Percentiles rank a stretch among this genome's conserved stretches.
phyloP scores from a whole-genome alignment of 2,113 vertebrate genomes.

The Cavia porcellus region DNA sequence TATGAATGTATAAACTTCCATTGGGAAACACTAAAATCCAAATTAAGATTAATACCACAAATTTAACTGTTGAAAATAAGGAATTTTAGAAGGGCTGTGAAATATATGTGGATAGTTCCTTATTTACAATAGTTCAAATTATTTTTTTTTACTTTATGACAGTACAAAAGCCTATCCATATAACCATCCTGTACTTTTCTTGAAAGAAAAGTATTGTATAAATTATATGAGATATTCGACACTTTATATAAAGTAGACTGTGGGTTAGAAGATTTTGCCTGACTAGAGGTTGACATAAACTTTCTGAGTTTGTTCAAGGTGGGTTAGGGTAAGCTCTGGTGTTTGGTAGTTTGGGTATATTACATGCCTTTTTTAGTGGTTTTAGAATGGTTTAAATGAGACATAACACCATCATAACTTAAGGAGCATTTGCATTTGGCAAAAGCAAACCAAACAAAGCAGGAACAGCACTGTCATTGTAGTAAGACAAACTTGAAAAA shows the following conservation, averaged over 20 bases:
- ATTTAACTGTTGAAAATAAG: not conserved
- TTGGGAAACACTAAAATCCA: not conserved
- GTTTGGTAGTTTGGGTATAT: not conserved
- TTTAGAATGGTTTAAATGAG: not conserved
- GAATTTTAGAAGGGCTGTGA: not conserved
- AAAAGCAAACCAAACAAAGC: constrained; percentile 23
- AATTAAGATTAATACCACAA: not conserved
- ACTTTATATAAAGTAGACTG: not conserved
- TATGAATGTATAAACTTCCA: not conserved
- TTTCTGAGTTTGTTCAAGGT: not conserved
- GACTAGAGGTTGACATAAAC: no score
- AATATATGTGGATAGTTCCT: not conserved
- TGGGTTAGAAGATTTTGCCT: not conserved
- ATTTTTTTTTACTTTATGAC: not conserved
- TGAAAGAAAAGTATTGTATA: not conserved
- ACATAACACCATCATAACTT: not conserved
- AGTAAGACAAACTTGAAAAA: constrained; percentile 28
- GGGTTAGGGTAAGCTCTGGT: not conserved
- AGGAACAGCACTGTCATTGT: not conserved
- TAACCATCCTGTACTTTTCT: not conserved
- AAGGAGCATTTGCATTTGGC: not conserved
- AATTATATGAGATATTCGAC: not conserved
- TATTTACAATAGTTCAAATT: not conserved
- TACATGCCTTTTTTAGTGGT: not conserved
- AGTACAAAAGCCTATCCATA: not conserved